phyloP scores from a whole-genome alignment of 2,888 invertebrate species.

The Exocentrus adspersus region DNA sequence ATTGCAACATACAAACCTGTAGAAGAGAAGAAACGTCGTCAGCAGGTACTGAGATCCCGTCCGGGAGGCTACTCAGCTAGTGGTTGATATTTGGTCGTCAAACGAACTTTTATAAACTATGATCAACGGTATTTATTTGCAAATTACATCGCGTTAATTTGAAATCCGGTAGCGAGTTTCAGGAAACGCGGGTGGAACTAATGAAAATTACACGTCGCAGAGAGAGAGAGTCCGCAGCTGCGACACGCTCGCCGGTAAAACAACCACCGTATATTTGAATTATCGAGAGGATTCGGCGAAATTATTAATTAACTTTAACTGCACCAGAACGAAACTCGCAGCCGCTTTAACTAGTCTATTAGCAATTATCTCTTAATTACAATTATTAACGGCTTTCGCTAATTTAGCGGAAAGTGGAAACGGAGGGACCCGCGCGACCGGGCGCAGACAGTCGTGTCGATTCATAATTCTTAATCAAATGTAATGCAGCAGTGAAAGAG shows the following conservation, averaged over 20 bases:
- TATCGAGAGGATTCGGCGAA: slow-evolving; percentile 5
- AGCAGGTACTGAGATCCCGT: too few relatives aligned
- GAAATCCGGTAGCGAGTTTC: neutral
- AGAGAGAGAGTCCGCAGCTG: slow-evolving; percentile 2
- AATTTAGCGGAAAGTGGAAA: slow-evolving; percentile 12
- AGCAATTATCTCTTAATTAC: slow-evolving; percentile 32
- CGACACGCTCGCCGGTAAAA: neutral
- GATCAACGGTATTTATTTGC: too few relatives aligned
- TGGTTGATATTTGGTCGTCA: too few relatives aligned
- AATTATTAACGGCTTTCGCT: slow-evolving; percentile 28
- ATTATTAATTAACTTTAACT: slow-evolving; percentile 18
- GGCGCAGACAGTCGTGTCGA: neutral
- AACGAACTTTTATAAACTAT: too few relatives aligned
- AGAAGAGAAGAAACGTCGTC: too few relatives aligned
- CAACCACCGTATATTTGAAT: neutral
- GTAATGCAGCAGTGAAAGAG: neutral
- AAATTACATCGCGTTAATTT: too few relatives aligned
- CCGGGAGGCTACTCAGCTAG: too few relatives aligned
- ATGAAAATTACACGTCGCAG: neutral
- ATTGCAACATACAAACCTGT: too few relatives aligned
- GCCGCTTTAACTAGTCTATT: slow-evolving; percentile 21
- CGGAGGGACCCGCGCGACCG: neutral
- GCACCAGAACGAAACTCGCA: slow-evolving; percentile 10
- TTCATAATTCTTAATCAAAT: slow-evolving; percentile 12
- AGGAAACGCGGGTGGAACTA: neutral